Evolutionary conservation across 2,888 invertebrate species (phyloP), one percentile per base, ranked within the genome.

Genomic region (Carabus problematicus): DNA sequence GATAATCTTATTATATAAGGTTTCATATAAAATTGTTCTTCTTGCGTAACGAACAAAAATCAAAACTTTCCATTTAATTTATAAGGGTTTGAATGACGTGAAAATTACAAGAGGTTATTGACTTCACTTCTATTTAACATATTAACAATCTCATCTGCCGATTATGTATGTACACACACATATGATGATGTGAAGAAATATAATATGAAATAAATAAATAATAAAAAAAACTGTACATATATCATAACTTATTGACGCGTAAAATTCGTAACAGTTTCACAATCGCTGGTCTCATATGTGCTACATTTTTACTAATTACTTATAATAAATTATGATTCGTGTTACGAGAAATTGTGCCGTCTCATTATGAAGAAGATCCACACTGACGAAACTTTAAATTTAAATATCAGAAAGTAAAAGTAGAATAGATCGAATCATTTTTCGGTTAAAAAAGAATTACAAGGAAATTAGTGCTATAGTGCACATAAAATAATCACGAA

Each of bases 381-480:
- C 59, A 8, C 16, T 18, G n/a, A 41, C 58, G 14, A 41, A 29
- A 29, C 29, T 29, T 9, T 45, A 49, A 11, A 66, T 66, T 66
- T 66, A 43, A 66, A 66, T 63, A 40, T 58, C 45, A 16, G 58
- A 64, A 66, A 66, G 66, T 66, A 66, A 66, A 66, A 66, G 59
- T 66, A 45, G 12, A 47, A 11, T 47, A 47, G 12, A 43, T 47
- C 11, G 11, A 14, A 64, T 56, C 42, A 43, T 56, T 43, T 40
- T 52, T 41, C 40, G 18, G n/a, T n/a, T n/a, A n/a, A n/a, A n/a
- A n/a, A 41, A 64, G 49, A 52, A 52, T 63, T 63, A 39, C 52
- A 29, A 3, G 29, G 29, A 29, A 29, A 29, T 29, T 29, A 29
- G 29, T 29, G 29, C 3, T 29, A 3, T 29, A 6, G 29, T 6